Evolutionary conservation across 2,797 vertebrate species (phyloP), one percentile per base, ranked within the genome.

Genomic region (Podarcis siculus): DNA sequence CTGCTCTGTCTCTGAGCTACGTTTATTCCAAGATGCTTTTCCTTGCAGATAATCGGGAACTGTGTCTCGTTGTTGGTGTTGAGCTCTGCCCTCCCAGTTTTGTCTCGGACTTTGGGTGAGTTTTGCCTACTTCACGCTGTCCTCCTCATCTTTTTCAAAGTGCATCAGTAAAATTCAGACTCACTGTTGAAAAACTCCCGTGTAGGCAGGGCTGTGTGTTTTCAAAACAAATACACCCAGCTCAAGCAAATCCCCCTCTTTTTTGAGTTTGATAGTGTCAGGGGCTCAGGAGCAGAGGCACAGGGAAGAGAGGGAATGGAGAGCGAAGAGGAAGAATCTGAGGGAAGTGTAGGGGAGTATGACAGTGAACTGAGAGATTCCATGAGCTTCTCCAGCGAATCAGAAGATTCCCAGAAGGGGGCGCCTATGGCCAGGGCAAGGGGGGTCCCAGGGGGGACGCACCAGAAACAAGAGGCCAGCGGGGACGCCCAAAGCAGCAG

Each of bases 71-170:
- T 99, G 79, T 97, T 99, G 45, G 98, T 99, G 91, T 98, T 99
- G 89, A 99, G 99, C 96, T 99, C 98, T 1, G 99, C 99, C 1
- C 97, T 99, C 90, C 99, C 99, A 0, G 98, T 99, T 66, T 99
- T 99, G 95, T 99, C 99, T 92, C 98, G 99, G 91, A 99, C 98
- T 0, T 96, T 99, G 88, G 99, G 99, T 99, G 96, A 98, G 98
- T 92, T 27, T 73, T 75, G 2, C 49, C 9, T 17, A 71, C 35
- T 83, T 69, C 37, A 19, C 8, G 21, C 35, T 4, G 35, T n/a
- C 25, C 6, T n/a, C 23, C 9, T 6, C 21, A 35, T 66, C 83
- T 73, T 85, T 17, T 32, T 9, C 25, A 23, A 21, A 15, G 3
- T 27, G 3, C 21, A 7, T n/a, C 5, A 21, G 8, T 61, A 61